Percentiles rank a stretch among this genome's conserved stretches.
These are phyloP conservation scores for Perizoma affinitatum DNA, from an alignment of 2,888 invertebrate genomes.

Conservation along the genomic window DNA sequence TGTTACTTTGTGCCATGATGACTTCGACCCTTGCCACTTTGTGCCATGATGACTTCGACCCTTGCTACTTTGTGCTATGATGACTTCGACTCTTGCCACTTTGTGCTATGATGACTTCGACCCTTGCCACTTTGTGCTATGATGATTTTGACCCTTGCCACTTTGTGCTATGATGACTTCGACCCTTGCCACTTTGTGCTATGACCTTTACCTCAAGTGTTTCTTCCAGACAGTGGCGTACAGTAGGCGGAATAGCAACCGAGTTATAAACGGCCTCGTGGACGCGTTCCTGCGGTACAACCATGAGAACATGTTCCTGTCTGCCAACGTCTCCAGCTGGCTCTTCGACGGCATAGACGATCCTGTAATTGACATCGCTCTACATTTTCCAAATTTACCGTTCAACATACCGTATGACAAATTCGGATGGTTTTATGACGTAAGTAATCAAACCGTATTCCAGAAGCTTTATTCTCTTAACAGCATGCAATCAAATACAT, in stretches of 20 bases:
- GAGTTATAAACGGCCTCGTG: constrained; percentile 59
- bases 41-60: constrained; percentile 1
- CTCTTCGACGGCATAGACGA: constrained; percentile 94
- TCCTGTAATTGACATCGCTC: constrained; percentile 84
- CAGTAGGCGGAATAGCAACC: constrained; percentile 70
- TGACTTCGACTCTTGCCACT: background rate
- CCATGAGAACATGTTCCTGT: constrained; percentile 82
- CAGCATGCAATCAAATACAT: no score
- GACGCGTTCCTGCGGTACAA: constrained; percentile 82
- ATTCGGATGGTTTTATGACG: constrained; percentile 94
- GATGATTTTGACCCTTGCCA: background rate
- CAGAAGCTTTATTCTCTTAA: no score
- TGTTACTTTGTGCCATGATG: constrained; percentile 1
- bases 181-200: background rate
- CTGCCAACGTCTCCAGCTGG: constrained; percentile 87
- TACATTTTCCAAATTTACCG: constrained; percentile 79
- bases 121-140: no score
- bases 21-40: no score
- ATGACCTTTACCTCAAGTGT: background rate
- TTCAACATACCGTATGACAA: constrained; percentile 87
- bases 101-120: background rate
- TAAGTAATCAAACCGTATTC: constrained; percentile 68
- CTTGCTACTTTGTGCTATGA: no score
- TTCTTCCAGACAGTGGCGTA: constrained; percentile 86
- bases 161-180: no score